These are phyloP conservation scores for Plecotus auritus DNA, from an alignment of 2,113 vertebrate genomes.

Conservation along the genomic window DNA sequence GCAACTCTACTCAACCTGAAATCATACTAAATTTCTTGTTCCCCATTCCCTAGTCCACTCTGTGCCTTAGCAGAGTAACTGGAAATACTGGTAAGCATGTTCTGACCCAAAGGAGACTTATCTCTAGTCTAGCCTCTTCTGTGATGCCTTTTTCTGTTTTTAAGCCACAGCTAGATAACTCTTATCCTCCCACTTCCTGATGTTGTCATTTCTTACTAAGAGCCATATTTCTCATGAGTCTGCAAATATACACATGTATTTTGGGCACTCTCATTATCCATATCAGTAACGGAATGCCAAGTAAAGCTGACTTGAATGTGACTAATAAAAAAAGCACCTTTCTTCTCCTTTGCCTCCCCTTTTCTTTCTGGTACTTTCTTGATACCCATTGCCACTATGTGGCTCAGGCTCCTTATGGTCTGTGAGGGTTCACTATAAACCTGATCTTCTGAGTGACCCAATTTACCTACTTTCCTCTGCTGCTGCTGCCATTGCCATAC, in stretches of 20 bases:
- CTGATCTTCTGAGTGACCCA: neutral
- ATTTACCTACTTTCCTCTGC: neutral
- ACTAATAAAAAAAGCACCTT: neutral
- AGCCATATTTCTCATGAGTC: neutral
- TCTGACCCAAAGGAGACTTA: neutral
- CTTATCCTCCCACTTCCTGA: neutral
- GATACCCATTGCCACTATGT: neutral
- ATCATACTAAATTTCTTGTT: neutral
- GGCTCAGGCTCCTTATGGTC: neutral
- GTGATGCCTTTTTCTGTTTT: neutral
- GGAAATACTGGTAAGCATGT: neutral
- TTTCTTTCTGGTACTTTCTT: neutral
- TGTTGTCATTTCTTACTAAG: neutral
- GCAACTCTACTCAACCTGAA: neutral
- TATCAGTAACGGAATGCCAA: neutral
- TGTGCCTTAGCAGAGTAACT: neutral
- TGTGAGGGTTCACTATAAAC: neutral
- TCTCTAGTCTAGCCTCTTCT: neutral
- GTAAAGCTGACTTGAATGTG: neutral
- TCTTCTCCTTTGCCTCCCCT: neutral
- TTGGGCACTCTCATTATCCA: neutral
- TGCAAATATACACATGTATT: neutral
- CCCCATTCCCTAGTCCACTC: neutral
- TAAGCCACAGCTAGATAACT: neutral
- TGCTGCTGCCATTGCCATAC: neutral